A percentile compares a stretch with the other conserved stretches of the same genome.
These are phyloP conservation scores for Paralichthys olivaceus DNA, from an alignment of 2,113 vertebrate species.

Conservation along the genomic window DNA sequence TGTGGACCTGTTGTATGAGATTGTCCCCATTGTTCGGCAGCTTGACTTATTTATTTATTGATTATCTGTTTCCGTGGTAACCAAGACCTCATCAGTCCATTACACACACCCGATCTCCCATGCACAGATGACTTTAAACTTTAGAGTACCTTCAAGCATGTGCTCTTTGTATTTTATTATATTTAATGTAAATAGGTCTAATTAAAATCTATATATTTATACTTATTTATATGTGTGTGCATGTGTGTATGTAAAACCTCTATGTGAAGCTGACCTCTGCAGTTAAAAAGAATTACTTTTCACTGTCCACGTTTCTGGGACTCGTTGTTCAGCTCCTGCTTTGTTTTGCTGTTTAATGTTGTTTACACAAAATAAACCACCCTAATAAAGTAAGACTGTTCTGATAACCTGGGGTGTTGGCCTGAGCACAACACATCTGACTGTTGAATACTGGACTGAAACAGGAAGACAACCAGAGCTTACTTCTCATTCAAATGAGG, in stretches of 20 bases:
- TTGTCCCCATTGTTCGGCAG: conserved; percentile 41
- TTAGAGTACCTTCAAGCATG: not conserved
- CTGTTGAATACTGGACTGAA: conserved; percentile 21
- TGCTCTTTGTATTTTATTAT: not conserved
- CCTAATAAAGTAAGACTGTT: not conserved
- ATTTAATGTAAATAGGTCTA: too few relatives aligned
- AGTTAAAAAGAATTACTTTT: not conserved
- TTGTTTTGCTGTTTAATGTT: conserved; percentile 13
- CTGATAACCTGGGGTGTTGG: not conserved
- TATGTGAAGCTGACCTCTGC: not conserved
- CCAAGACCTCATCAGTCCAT: conserved; percentile 42
- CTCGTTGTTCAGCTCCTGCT: not conserved
- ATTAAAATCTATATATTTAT: too few relatives aligned
- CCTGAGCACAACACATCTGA: conserved; percentile 30
- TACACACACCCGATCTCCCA: conserved; percentile 18
- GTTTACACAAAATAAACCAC: conserved; percentile 32
- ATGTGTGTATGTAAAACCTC: not conserved
- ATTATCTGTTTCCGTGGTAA: conserved; percentile 75
- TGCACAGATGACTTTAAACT: conserved; percentile 8
- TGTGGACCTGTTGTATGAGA: conserved; percentile 7
- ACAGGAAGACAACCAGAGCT: conserved; percentile 24
- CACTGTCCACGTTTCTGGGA: too few relatives aligned
- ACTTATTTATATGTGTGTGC: not conserved
- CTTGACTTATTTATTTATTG: conserved; percentile 19
- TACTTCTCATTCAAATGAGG: conserved; percentile 12